These are phyloP conservation scores for Rhinatrema bivittatum DNA, from an alignment of 2,797 vertebrate genomes.

Conservation along the genomic window DNA sequence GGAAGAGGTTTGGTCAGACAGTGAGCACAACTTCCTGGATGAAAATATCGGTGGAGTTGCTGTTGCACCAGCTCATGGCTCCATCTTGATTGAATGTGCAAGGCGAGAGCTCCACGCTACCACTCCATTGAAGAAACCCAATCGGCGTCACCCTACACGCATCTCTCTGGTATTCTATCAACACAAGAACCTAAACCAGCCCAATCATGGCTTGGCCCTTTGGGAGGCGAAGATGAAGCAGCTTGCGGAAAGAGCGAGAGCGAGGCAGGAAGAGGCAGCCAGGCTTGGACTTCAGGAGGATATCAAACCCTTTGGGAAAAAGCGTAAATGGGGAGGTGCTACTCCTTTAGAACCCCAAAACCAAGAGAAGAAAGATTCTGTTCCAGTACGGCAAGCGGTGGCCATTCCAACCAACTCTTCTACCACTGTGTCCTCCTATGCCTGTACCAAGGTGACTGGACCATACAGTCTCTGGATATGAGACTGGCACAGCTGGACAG, in stretches of 20 bases:
- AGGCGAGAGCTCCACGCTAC: constrained; percentile 92
- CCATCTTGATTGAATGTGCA: constrained; percentile 92
- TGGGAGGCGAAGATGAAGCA: constrained; percentile 98
- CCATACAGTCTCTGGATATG: constrained; percentile 93
- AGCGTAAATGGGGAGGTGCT: constrained; percentile 84
- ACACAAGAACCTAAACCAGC: constrained; percentile 98
- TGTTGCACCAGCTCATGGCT: constrained; percentile 87
- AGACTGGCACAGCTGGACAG: constrained; percentile 31
- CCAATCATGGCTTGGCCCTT: constrained; percentile 85
- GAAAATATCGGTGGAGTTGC: constrained; percentile 93
- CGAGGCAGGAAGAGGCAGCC: constrained; percentile 85
- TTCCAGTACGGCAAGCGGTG: constrained; percentile 71
- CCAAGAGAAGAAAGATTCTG: constrained; percentile 76
- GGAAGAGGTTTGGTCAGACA: constrained; percentile 91
- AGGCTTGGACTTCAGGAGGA: constrained; percentile 85
- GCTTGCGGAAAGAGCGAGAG: constrained; percentile 80
- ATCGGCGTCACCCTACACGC: constrained; percentile 91
- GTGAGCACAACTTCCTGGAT: constrained; percentile 96
- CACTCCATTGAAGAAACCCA: constrained; percentile 88
- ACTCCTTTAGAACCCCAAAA: constrained; percentile 50
- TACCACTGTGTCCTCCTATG: constrained; percentile 90
- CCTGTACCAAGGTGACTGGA: constrained; percentile 94
- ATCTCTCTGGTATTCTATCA: constrained; percentile 99
- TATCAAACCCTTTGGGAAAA: constrained; percentile 84
- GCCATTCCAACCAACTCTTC: constrained; percentile 74